Conservation (phyloP, 2,888 invertebrate genomes). For the Ectemnius lituratus region DNA sequence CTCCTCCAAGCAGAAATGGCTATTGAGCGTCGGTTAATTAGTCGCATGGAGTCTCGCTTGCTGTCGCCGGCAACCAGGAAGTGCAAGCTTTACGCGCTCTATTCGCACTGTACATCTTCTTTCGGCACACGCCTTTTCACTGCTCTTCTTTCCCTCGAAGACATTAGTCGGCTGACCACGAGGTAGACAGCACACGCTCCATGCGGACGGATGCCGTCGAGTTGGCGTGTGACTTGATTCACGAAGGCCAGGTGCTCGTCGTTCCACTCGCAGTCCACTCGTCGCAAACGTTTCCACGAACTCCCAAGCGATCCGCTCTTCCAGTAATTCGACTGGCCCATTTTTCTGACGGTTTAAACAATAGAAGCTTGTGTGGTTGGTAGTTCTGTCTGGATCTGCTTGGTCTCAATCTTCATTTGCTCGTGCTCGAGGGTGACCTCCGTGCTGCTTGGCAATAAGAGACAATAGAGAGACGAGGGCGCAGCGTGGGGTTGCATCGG, state of each 20-base stretch:
- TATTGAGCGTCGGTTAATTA: constrained; percentile 62
- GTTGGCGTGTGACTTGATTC: constrained; percentile 15
- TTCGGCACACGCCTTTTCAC: background rate
- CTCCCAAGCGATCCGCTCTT: too few relatives aligned
- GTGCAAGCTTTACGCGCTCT: constrained; percentile 30
- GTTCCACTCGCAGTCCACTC: too few relatives aligned
- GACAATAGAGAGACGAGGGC: too few relatives aligned
- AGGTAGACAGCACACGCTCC: constrained; percentile 5
- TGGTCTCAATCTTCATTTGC: too few relatives aligned
- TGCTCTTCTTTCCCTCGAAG: constrained; percentile 5
- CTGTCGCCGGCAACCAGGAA: constrained; percentile 40
- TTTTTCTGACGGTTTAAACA: too few relatives aligned
- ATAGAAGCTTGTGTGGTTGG: too few relatives aligned
- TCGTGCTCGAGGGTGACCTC: too few relatives aligned
- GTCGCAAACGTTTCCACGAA: background rate
- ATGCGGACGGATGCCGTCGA: background rate
- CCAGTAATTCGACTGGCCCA: too few relatives aligned
- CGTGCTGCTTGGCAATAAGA: too few relatives aligned
- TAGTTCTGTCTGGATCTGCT: too few relatives aligned
- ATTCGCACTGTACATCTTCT: background rate
- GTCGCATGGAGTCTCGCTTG: constrained; percentile 45
- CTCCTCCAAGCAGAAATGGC: constrained; percentile 35
- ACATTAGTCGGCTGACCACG: background rate
- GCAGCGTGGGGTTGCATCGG: too few relatives aligned
- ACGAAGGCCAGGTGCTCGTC: constrained; percentile 21